These are phyloP conservation scores for Xestia xanthographa DNA, from an alignment of 2,888 invertebrate genomes.

Conservation along the genomic window DNA sequence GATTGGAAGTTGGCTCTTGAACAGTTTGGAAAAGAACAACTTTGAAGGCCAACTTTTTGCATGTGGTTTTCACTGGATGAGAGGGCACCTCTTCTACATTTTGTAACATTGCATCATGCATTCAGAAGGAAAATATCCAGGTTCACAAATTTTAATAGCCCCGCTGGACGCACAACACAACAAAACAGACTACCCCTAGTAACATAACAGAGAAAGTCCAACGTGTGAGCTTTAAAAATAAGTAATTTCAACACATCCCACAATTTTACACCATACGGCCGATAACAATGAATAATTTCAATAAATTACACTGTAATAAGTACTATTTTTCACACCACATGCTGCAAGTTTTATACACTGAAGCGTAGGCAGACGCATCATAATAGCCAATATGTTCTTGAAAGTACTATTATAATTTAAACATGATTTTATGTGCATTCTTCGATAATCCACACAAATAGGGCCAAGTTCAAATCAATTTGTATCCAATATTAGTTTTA, in stretches of 20 bases:
- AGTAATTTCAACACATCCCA: slow-evolving; percentile 25
- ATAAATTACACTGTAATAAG: slow-evolving; percentile 20
- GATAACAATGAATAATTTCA: slow-evolving; percentile 29
- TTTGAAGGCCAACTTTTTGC: neutral
- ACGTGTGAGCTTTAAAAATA: neutral
- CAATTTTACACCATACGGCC: slow-evolving; percentile 14
- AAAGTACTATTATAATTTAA: slow-evolving; percentile 30
- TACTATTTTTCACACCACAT: slow-evolving; percentile 40
- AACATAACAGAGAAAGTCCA: slow-evolving; percentile 9
- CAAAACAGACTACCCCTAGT: neutral
- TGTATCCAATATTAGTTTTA: slow-evolving; percentile 35
- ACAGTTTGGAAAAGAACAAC: neutral
- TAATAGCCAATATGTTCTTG: slow-evolving; percentile 33
- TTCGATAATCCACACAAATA: slow-evolving; percentile 35
- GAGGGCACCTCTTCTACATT: too few species aligned
- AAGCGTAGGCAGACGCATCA: slow-evolving; percentile 24
- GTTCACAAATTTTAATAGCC: neutral
- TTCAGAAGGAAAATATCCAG: neutral
- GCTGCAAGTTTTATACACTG: slow-evolving; percentile 11
- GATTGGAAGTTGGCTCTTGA: neutral
- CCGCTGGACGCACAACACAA: too few species aligned
- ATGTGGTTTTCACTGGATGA: too few species aligned
- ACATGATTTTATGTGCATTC: slow-evolving; percentile 24
- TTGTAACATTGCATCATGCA: neutral
- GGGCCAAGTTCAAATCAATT: slow-evolving; percentile 54